Percentiles rank a stretch among this genome's conserved stretches.
These are phyloP conservation scores for Limnephilus lunatus DNA, from an alignment of 2,888 invertebrate genomes.

Conservation along the genomic window DNA sequence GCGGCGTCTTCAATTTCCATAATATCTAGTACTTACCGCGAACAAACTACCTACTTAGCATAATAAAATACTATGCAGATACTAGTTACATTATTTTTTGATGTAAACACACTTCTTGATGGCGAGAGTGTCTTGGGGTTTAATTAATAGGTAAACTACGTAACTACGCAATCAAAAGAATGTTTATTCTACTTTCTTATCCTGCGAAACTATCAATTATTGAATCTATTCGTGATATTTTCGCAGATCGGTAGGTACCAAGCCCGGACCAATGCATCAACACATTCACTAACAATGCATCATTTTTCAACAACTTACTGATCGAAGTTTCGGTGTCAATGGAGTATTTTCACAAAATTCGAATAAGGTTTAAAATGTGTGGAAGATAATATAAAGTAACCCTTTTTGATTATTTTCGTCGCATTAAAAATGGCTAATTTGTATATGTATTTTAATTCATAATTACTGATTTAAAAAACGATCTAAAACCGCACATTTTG, in stretches of 20 bases:
- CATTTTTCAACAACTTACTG: not conserved
- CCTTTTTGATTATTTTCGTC: too few species aligned
- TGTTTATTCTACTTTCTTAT: not conserved
- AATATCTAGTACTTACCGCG: not conserved
- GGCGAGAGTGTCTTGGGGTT: not conserved
- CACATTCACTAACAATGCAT: not conserved
- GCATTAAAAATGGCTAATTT: too few species aligned
- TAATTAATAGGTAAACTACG: not conserved
- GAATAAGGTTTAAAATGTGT: too few species aligned
- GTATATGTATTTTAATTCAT: too few species aligned
- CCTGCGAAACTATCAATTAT: not conserved
- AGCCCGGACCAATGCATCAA: not conserved
- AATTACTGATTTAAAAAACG: too few species aligned
- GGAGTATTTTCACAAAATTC: too few species aligned
- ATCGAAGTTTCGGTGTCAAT: not conserved
- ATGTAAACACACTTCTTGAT: not conserved
- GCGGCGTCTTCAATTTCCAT: conserved; percentile 2
- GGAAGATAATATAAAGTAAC: too few species aligned
- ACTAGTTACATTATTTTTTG: not conserved
- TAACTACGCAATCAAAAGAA: not conserved
- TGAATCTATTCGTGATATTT: not conserved
- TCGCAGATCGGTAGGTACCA: too few species aligned
- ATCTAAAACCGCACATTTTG: too few species aligned
- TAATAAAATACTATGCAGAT: conserved; percentile 2
- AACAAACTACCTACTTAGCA: not conserved